Base-by-base conservation (phyloP, 2,888 invertebrate species). In the Ormyrus thymus region DNA sequence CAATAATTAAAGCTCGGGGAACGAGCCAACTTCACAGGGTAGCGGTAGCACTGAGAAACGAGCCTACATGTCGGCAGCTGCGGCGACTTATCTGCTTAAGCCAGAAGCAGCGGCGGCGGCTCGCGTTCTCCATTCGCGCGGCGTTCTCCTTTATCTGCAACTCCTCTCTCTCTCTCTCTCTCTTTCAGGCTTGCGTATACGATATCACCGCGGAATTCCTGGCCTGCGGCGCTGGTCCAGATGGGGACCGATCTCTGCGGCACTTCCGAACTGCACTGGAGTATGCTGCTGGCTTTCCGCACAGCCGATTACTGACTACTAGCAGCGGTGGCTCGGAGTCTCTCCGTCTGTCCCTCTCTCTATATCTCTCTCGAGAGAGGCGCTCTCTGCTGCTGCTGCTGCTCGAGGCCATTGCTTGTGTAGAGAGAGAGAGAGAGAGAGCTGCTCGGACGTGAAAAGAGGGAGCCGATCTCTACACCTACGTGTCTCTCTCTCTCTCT, bases 281-380 rank as follows among this genome's bases (percentile, higher is more conserved):
- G 10, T 43, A 43, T 50, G 51, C 64, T 53, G 68, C 65, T 61
- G 76, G 15, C 70, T 76, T 61, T 76, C 46, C 76, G 77, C 65
- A 72, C 77, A 72, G 72, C 45, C 77, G 77, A 77, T 77, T 61
- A 72, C 77, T 72, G 77, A 77, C 76, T 75, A 15, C 71, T 65
- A 51, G 62, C 68, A 43, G 70, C 55, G 29, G 29, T 29, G 29
- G 29, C 29, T 29, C 4, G 29, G 29, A 29, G 29, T 29, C 29
- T 29, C 29, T 29, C 29, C 29, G 29, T 29, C 29, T 29, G 29
- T 29, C 29, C 29, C 29, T 29, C 29, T 29, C 29, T 29, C 29
- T 29, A 29, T 29, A 29, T 29, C 29, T 29, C 29, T 29, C 15
- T 46, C 58, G 66, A 48, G 59, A 66, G 73, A 66, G 68, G 68